Evolutionary conservation across 2,888 invertebrate genomes (phyloP).

Genomic region (Caradrina clavipalpis): DNA sequence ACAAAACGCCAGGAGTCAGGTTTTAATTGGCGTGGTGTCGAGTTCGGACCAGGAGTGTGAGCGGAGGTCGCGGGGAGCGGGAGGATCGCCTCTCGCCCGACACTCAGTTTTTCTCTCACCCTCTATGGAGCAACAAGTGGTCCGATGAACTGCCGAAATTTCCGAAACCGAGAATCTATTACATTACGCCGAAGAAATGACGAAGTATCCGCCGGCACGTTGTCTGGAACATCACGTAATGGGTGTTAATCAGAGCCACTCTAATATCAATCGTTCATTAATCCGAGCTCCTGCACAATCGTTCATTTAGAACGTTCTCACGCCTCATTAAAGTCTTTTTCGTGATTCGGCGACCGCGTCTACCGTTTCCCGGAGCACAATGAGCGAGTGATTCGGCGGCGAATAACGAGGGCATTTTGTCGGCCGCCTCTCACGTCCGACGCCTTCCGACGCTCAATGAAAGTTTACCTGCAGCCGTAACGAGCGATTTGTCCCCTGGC

Average conservation of each 20-base stretch:
- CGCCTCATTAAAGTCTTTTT: conserved; percentile 91
- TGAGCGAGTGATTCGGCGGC: conserved; percentile 91
- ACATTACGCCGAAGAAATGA: conserved; percentile 63
- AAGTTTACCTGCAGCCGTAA: conserved; percentile 91
- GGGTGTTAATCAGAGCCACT: conserved; percentile 82
- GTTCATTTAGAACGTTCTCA: conserved; percentile 90
- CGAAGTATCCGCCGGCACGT: conserved; percentile 55
- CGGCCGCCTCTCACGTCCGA: conserved; percentile 90
- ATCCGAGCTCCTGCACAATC: conserved; percentile 85
- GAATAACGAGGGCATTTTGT: conserved; percentile 91
- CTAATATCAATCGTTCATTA: conserved; percentile 89
- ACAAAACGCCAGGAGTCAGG: conserved; percentile 80
- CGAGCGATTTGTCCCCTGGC: conserved; percentile 91
- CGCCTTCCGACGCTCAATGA: conserved; percentile 91
- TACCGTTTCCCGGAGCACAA: conserved; percentile 90
- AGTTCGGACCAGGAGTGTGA: conserved; percentile 67
- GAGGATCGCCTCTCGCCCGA: conserved; percentile 67
- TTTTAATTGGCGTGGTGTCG: conserved; percentile 86
- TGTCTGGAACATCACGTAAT: conserved; percentile 71
- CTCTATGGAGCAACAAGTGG: conserved; percentile 83
- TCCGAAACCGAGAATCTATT: conserved; percentile 67
- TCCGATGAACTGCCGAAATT: conserved; percentile 76
- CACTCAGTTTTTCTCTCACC: conserved; percentile 84
- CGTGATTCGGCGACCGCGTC: conserved; percentile 90
- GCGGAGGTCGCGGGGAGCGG: conserved; percentile 52